phyloP scores from a whole-genome alignment of 1,140 invertebrate genomes.

The Himalopsyche phryganea region DNA sequence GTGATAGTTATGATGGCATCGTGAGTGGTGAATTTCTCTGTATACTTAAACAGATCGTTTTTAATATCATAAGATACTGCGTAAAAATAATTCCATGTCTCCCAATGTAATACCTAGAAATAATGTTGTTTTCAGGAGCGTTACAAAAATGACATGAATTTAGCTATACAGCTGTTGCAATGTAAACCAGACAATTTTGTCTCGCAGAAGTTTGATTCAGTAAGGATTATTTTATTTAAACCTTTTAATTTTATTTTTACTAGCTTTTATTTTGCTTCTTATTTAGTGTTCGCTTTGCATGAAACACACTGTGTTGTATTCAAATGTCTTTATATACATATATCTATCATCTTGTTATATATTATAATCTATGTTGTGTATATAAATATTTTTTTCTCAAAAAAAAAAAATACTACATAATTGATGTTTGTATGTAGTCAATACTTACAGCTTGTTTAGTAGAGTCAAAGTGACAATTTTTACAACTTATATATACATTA shows the following conservation, averaged over 20 bases:
- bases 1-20: too few relatives aligned
- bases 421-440: too few relatives aligned
- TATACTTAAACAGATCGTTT: too few relatives aligned
- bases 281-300: slow-evolving; percentile 5
- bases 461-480: too few relatives aligned
- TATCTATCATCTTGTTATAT: neutral
- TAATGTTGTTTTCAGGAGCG: slow-evolving; percentile 68
- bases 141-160: slow-evolving; percentile 90
- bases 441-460: too few relatives aligned
- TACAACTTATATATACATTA: too few relatives aligned
- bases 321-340: too few relatives aligned
- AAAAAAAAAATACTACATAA: too few relatives aligned
- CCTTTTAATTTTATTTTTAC: slow-evolving; percentile 26
- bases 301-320: neutral
- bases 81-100: neutral
- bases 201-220: slow-evolving; percentile 85
- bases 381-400: too few relatives aligned
- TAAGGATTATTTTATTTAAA: slow-evolving; percentile 54
- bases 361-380: too few relatives aligned
- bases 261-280: slow-evolving; percentile 27
- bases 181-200: slow-evolving; percentile 95
- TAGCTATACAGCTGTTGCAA: slow-evolving; percentile 90
- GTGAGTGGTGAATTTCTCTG: too few relatives aligned
- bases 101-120: neutral
- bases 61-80: too few relatives aligned